These are phyloP conservation scores for Cardiocondyla obscurior DNA, from an alignment of 1,140 invertebrate genomes.

Conservation along the genomic window DNA sequence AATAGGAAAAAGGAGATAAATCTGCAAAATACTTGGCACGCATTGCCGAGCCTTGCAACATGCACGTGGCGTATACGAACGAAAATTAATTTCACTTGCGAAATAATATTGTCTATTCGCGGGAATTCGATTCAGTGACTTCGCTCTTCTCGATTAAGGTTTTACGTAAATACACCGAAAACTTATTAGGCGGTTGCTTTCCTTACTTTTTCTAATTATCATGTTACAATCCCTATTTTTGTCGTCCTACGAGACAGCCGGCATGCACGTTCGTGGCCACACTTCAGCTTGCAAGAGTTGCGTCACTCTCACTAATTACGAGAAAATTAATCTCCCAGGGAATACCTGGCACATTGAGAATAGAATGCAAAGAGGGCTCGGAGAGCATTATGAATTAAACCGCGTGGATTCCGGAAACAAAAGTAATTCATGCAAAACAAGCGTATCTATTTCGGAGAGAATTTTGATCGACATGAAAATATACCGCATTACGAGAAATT, in stretches of 20 bases:
- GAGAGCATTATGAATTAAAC: conserved; percentile 41
- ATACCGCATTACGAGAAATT: not conserved
- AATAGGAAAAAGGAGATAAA: not conserved
- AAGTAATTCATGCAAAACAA: conserved; percentile 5
- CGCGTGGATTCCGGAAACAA: not conserved
- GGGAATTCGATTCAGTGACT: not conserved
- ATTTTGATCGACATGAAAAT: not conserved
- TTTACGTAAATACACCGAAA: not conserved
- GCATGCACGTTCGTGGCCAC: not conserved
- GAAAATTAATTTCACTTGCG: not conserved
- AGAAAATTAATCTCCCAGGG: conserved; percentile 50
- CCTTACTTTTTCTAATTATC: conserved; percentile 33
- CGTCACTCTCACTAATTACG: conserved; percentile 39
- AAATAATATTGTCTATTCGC: not conserved
- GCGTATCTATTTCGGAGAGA: not conserved
- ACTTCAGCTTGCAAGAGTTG: conserved; percentile 6
- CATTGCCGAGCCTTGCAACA: not conserved
- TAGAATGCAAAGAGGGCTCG: conserved; percentile 23
- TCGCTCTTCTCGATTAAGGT: not conserved
- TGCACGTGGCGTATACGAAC: not conserved
- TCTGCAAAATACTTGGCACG: not conserved
- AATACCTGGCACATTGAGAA: conserved; percentile 26
- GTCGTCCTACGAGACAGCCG: not conserved
- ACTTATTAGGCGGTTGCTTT: not conserved
- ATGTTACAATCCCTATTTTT: not conserved